phyloP scores from a whole-genome alignment of 2,113 vertebrate genomes.

The Epinephelus fuscoguttatus region DNA sequence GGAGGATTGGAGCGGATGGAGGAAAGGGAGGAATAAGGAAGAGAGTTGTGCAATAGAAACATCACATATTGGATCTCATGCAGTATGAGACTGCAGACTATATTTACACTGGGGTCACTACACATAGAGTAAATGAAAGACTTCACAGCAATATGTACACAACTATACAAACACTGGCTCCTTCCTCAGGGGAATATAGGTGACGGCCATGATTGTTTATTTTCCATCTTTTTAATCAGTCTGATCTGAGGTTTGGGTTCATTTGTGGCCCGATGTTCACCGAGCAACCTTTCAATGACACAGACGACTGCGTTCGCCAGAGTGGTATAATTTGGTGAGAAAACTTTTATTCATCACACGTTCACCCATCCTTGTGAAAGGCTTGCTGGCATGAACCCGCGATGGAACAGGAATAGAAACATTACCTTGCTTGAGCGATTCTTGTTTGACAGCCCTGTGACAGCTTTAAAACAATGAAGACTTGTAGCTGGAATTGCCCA shows the following conservation, averaged over 20 bases:
- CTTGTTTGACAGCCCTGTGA: constrained; percentile 38
- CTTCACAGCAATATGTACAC: constrained; percentile 15
- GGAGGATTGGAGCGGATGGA: constrained; percentile 25
- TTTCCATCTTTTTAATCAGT: constrained; percentile 36
- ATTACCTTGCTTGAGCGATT: constrained; percentile 11
- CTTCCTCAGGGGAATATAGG: neutral
- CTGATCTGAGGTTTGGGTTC: constrained; percentile 34
- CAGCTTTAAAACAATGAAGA: constrained; percentile 26
- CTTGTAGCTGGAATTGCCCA: neutral
- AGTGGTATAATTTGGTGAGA: constrained; percentile 52
- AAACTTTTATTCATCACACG: constrained; percentile 46
- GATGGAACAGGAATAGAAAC: constrained; percentile 45
- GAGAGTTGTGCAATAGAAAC: constrained; percentile 24
- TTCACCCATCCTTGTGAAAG: constrained; percentile 53
- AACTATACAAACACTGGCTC: neutral
- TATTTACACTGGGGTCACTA: neutral
- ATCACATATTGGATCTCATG: constrained; percentile 18
- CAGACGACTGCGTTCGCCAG: constrained; percentile 53
- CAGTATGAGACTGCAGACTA: constrained; percentile 9
- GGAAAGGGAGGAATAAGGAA: constrained; percentile 17
- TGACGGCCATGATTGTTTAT: constrained; percentile 20
- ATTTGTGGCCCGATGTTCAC: constrained; percentile 49
- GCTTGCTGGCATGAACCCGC: constrained; percentile 36
- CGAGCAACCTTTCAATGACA: constrained; percentile 54
- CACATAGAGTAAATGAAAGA: neutral